These are phyloP conservation scores for Synergus gifuensis DNA, from an alignment of 2,888 invertebrate species.

Conservation along the genomic window DNA sequence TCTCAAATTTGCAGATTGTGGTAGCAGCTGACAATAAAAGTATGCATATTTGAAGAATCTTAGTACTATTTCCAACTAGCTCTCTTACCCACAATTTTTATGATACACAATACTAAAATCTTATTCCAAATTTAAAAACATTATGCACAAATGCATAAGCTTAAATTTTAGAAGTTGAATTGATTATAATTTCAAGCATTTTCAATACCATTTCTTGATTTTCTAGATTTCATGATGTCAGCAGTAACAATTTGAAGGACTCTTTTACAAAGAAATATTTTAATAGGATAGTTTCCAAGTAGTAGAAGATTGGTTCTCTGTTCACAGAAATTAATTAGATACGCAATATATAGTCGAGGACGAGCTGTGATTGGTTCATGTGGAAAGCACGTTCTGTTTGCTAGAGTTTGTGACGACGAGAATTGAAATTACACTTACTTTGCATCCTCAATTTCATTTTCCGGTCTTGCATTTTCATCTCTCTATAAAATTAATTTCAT, in stretches of 20 bases:
- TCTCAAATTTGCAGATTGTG: not conserved
- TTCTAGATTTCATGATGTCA: no score
- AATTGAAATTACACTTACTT: slow-evolving; percentile 8
- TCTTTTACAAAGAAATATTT: not conserved
- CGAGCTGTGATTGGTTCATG: slow-evolving; percentile 10
- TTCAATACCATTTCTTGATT: no score
- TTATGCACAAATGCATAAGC: no score
- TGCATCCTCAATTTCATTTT: not conserved
- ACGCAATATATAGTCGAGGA: not conserved
- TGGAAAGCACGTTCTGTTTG: slow-evolving; percentile 2
- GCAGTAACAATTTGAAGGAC: not conserved
- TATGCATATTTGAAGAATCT: not conserved
- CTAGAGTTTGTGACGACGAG: slow-evolving; percentile 2
- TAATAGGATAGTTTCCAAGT: not conserved
- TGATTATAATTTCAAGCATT: no score
- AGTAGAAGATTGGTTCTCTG: not conserved
- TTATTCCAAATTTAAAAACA: no score
- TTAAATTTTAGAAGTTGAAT: no score
- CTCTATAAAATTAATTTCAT: not conserved
- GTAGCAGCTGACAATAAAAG: not conserved
- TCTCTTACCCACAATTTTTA: not conserved
- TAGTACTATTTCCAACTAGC: not conserved
- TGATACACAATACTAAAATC: not conserved
- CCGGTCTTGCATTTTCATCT: not conserved
- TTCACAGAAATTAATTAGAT: not conserved